Evolutionary conservation across 1,140 invertebrate species (phyloP), one percentile per base, ranked within the genome.

Genomic region (Neodiprion fabricii): DNA sequence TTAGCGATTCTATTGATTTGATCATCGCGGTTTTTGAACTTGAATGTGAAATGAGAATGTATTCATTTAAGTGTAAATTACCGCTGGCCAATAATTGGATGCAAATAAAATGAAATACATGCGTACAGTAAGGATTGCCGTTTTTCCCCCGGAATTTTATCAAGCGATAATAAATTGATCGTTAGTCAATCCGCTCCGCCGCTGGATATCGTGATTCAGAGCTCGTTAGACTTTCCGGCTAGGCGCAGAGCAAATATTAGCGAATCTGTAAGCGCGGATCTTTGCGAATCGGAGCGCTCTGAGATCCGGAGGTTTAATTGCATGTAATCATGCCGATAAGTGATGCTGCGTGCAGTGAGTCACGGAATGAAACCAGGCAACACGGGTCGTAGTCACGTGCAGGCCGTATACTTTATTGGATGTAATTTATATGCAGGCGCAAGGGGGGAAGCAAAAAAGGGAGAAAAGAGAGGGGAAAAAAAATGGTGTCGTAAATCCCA

Each of bases 271-370:
- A 61, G 53, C n/a, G 53, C 53, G 53, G 53, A 61, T 61, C 53
- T 61, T 61, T 9, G 53, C 53, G 9, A 61, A 61, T 17, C 11
- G 7, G 11, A 61, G 9, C n/a, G 53, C 53, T 61, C 7, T 17
- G 11, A 61, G 53, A 61, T 61, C 53, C 53, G 11, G 53, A 17
- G 28, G n/a, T 61, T 61, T 61, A 61, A 61, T 61, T 61, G 53
- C 53, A 61, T 61, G 53, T 61, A 61, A 61, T 61, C 53, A 61
- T 61, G 53, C 53, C n/a, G 53, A 61, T 61, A 61, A 61, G 53
- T 61, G 53, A 61, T 61, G 53, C 53, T 61, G 53, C 53, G 53
- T 61, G 53, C 53, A 61, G 5, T 61, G n/a, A 61, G 53, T 61
- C 53, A 61, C 53, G 53, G 5, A 61, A 61, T 17, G 53, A 61